phyloP scores from a whole-genome alignment of 2,113 vertebrate species.

The Brachirus orientalis region DNA sequence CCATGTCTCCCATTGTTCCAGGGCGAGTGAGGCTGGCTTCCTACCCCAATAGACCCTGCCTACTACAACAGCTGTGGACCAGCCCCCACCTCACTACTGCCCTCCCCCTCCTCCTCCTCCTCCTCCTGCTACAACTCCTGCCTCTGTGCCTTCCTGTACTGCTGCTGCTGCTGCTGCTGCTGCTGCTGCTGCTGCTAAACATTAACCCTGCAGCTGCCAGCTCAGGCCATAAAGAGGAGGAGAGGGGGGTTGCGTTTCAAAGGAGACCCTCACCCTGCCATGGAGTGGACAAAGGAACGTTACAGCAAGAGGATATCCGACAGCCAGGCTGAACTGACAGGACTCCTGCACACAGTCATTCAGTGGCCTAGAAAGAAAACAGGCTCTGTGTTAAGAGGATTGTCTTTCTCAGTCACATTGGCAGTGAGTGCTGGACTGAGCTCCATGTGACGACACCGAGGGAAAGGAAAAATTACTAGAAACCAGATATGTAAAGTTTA shows the following conservation, averaged over 20 bases:
- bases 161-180: conserved; percentile 65
- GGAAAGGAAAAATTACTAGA: background rate
- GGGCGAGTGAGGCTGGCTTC: conserved; percentile 74
- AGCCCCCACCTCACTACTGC: conserved; percentile 76
- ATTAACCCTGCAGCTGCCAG: conserved; percentile 83
- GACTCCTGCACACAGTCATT: conserved; percentile 50
- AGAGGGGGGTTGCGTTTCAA: conserved; percentile 66
- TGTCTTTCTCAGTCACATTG: conserved; percentile 59
- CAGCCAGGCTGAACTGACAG: conserved; percentile 45
- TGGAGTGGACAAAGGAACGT: conserved; percentile 71
- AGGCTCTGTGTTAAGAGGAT: conserved; percentile 77
- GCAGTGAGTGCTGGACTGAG: conserved; percentile 49
- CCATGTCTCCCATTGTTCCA: conserved; percentile 82
- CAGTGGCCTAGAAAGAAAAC: conserved; percentile 59
- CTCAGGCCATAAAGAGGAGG: conserved; percentile 51
- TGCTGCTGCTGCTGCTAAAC: conserved; percentile 71
- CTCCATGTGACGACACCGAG: conserved; percentile 2
- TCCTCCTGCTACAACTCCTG: conserved; percentile 56
- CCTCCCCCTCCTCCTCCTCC: conserved; percentile 44
- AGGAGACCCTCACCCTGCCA: conserved; percentile 51
- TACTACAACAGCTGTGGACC: conserved; percentile 84
- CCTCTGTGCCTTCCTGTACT: conserved; percentile 47
- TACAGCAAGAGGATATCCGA: conserved; percentile 72
- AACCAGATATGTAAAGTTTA: background rate
- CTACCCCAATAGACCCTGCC: conserved; percentile 76